Evolutionary conservation across 2,888 invertebrate species (phyloP).

Genomic region (Metalampra italica): DNA sequence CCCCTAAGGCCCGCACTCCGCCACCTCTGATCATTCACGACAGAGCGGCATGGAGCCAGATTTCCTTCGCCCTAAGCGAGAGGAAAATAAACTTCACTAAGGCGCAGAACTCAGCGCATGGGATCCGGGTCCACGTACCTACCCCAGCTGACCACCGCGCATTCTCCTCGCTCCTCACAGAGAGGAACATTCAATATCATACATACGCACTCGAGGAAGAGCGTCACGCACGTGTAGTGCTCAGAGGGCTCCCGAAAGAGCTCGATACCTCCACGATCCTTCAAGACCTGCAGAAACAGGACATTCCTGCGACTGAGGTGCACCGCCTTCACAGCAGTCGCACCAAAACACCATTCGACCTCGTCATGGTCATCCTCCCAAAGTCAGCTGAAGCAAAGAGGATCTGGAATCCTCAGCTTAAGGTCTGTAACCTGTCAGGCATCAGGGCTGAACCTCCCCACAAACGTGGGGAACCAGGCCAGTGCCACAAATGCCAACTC

Average conservation of each 20-base stretch:
- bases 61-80: neutral
- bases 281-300: neutral
- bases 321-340: neutral
- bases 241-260: neutral
- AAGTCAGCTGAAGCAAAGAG: neutral
- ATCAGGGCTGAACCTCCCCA: neutral
- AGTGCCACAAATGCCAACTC: constrained; percentile 5
- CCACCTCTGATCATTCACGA: neutral
- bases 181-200: too few relatives aligned
- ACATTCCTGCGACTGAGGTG: neutral
- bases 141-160: too few relatives aligned
- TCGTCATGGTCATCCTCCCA: neutral
- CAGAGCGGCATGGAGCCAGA: neutral
- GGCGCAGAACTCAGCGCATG: neutral
- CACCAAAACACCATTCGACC: neutral
- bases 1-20: too few relatives aligned
- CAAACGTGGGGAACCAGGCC: neutral
- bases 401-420: neutral
- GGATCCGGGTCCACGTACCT: neutral
- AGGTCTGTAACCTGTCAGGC: neutral
- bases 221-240: neutral
- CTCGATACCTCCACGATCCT: neutral
- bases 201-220: too few relatives aligned
- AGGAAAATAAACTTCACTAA: neutral
- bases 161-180: neutral